Percentiles rank a stretch among this genome's conserved stretches.
Conservation (phyloP, 2,888 invertebrate genomes). For the Lepeophtheirus nordmannii region DNA sequence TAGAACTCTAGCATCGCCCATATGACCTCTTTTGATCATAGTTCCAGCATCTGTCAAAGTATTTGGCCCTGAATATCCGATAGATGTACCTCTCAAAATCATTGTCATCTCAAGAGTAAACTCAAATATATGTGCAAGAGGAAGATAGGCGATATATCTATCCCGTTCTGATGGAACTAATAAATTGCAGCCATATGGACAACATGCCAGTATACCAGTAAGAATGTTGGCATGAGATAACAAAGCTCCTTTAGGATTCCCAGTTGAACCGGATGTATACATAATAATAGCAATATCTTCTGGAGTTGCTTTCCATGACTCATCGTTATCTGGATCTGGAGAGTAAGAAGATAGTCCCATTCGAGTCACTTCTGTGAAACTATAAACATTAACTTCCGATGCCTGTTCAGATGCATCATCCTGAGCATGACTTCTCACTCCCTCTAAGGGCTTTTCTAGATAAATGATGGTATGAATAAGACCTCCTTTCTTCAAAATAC, state of each 20-base stretch:
- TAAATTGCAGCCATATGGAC: neutral
- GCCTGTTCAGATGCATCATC: neutral
- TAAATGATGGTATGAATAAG: conserved; percentile 6
- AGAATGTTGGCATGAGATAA: conserved; percentile 27
- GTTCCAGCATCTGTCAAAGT: conserved; percentile 13
- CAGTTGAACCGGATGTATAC: conserved; percentile 28
- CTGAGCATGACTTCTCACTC: neutral
- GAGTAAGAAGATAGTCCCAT: too few species aligned
- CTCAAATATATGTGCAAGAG: conserved; percentile 42
- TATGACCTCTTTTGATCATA: conserved; percentile 6
- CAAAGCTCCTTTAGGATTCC: conserved; percentile 28
- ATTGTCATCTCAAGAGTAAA: conserved; percentile 34
- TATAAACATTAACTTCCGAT: neutral
- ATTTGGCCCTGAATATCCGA: conserved; percentile 51
- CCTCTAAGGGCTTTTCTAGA: neutral
- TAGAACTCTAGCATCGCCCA: conserved; percentile 80
- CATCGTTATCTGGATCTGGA: neutral
- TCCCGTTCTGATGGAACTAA: conserved; percentile 30
- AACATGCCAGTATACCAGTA: conserved; percentile 25
- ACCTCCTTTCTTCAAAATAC: neutral
- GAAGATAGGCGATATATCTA: conserved; percentile 41
- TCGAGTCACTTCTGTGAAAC: neutral
- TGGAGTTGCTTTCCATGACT: neutral
- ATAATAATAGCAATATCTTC: conserved; percentile 18
- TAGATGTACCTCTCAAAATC: conserved; percentile 51